Percentiles rank a stretch among this genome's conserved stretches.
phyloP scores from a whole-genome alignment of 2,113 vertebrate species.

The Chinchilla lanigera region DNA sequence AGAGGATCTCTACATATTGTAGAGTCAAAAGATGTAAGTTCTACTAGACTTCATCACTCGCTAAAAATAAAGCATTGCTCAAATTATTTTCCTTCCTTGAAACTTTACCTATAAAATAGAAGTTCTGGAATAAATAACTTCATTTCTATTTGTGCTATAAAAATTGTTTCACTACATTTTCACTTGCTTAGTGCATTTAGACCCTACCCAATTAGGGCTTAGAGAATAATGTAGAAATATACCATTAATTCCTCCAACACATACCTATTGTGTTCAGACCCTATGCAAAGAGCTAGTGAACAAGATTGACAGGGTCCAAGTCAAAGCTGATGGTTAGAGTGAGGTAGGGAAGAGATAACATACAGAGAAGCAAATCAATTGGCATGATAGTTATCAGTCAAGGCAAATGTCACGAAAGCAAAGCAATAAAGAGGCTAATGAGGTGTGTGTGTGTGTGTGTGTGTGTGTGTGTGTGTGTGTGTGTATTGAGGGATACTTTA shows the following conservation, averaged over 20 bases:
- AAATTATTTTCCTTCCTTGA: conserved; percentile 13
- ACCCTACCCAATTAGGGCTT: background rate
- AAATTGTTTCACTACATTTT: background rate
- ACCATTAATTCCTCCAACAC: background rate
- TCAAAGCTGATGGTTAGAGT: background rate
- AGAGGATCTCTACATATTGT: background rate
- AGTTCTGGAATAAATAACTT: background rate
- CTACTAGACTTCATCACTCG: background rate
- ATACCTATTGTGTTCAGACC: background rate
- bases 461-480: background rate
- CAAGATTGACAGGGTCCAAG: background rate
- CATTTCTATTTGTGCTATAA: background rate
- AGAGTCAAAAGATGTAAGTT: background rate
- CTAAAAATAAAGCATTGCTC: background rate
- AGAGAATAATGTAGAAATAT: background rate
- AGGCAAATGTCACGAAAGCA: background rate
- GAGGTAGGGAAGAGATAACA: background rate
- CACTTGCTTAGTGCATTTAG: background rate
- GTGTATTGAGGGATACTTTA: background rate
- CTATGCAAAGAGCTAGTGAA: background rate
- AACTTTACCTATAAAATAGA: background rate
- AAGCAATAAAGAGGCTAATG: background rate
- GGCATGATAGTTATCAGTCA: background rate
- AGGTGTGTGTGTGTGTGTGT: background rate
- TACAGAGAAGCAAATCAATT: background rate